Conservation (phyloP, 2,113 vertebrate species). For the Neofelis nebulosa region DNA sequence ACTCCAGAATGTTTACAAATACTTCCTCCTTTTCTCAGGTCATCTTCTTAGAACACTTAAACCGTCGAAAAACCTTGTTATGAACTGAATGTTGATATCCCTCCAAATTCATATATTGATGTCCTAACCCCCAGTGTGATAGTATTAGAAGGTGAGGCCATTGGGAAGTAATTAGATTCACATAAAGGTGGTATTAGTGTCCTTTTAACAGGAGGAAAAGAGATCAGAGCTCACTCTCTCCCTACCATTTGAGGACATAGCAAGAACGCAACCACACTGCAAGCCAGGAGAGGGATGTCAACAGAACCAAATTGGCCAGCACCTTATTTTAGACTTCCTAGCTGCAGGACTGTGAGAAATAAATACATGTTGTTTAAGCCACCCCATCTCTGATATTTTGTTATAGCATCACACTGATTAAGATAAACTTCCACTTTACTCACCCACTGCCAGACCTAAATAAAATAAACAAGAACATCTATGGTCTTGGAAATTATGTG, state of each 20-base stretch:
- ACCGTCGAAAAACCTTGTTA: neutral
- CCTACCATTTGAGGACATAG: neutral
- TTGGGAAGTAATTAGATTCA: neutral
- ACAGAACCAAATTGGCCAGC: neutral
- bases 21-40: neutral
- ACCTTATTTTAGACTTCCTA: neutral
- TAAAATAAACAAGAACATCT: neutral
- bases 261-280: neutral
- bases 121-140: neutral
- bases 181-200: neutral
- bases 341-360: neutral
- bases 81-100: neutral
- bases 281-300: neutral
- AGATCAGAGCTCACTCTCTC: neutral
- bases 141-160: neutral
- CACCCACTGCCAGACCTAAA: neutral
- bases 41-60: neutral
- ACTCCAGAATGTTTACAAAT: neutral
- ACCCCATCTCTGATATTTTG: neutral
- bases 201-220: neutral
- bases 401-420: neutral
- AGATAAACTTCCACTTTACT: neutral
- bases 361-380: neutral
- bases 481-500: neutral
- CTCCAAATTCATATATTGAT: neutral